phyloP scores from a whole-genome alignment of 2,888 invertebrate genomes.

The Agrilus biguttatus region DNA sequence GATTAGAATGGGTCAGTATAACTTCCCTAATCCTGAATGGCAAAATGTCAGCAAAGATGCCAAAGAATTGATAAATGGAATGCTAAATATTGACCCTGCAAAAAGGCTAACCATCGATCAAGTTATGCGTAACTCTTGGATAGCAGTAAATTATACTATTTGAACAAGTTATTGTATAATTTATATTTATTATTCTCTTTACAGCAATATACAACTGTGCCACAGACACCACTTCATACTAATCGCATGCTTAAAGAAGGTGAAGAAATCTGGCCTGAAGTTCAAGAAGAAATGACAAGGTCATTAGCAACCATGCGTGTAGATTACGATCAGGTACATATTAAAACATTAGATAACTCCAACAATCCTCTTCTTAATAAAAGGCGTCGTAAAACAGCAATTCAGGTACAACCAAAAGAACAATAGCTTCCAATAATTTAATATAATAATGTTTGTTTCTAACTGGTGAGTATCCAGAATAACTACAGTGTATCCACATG shows the following conservation, averaged over 20 bases:
- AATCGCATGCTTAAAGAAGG: conserved; percentile 79
- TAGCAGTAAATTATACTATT: conserved; percentile 49
- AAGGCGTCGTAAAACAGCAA: conserved; percentile 39
- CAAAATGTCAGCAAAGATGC: conserved; percentile 86
- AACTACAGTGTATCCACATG: too few species aligned
- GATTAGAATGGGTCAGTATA: conserved; percentile 91
- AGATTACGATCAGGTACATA: conserved; percentile 89
- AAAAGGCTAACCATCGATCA: conserved; percentile 80
- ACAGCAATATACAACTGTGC: conserved; percentile 64
- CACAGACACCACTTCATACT: conserved; percentile 89
- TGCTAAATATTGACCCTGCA: conserved; percentile 89
- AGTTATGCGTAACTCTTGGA: conserved; percentile 80
- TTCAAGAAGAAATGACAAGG: conserved; percentile 97
- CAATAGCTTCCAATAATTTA: conserved; percentile 10
- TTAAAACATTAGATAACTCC: conserved; percentile 84
- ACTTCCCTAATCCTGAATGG: conserved; percentile 95
- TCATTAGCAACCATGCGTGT: conserved; percentile 97
- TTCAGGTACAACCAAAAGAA: conserved; percentile 8
- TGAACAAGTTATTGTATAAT: conserved; percentile 1
- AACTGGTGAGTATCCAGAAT: conserved; percentile 4
- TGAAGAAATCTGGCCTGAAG: conserved; percentile 89
- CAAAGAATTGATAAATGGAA: conserved; percentile 86
- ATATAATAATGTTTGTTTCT: conserved; percentile 18
- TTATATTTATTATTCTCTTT: conserved; percentile 10
- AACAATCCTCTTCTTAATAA: conserved; percentile 88